Evolutionary conservation across 2,113 vertebrate genomes (phyloP).

Genomic region (Leucopternis melanops): DNA sequence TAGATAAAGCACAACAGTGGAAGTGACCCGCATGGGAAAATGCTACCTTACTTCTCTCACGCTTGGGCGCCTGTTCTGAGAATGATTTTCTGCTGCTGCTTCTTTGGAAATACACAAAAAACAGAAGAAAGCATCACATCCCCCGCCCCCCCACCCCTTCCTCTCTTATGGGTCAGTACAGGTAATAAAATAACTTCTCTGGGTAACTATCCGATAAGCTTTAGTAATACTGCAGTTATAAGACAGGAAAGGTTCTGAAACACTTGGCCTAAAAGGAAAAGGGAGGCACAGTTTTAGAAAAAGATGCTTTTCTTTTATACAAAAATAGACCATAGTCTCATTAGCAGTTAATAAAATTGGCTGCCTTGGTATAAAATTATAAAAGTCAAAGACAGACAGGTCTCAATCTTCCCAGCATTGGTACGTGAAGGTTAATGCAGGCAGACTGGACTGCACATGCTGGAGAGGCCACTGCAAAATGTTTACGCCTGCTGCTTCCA

Average conservation of each 20-base stretch:
- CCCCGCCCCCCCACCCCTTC: background rate
- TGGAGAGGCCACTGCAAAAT: background rate
- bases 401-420: background rate
- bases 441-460: background rate
- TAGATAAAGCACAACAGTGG: conserved; percentile 1
- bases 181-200: background rate
- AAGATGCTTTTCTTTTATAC: conserved; percentile 49
- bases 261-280: conserved; percentile 20
- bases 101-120: background rate
- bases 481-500: background rate
- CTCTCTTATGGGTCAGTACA: background rate
- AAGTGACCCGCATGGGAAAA: conserved; percentile 22
- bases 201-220: background rate
- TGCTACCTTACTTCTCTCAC: conserved; percentile 4
- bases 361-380: conserved; percentile 64
- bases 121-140: background rate
- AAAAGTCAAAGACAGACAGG: conserved; percentile 45
- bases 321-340: conserved; percentile 70
- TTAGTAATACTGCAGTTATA: conserved; percentile 30
- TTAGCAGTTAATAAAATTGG: conserved; percentile 52
- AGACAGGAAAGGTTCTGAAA: background rate
- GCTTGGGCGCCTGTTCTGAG: background rate
- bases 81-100: conserved; percentile 7
- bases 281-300: conserved; percentile 63
- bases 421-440: background rate